Evolutionary conservation across 2,888 invertebrate species (phyloP), one percentile per base, ranked within the genome.

Genomic region (Dioctria rufipes): DNA sequence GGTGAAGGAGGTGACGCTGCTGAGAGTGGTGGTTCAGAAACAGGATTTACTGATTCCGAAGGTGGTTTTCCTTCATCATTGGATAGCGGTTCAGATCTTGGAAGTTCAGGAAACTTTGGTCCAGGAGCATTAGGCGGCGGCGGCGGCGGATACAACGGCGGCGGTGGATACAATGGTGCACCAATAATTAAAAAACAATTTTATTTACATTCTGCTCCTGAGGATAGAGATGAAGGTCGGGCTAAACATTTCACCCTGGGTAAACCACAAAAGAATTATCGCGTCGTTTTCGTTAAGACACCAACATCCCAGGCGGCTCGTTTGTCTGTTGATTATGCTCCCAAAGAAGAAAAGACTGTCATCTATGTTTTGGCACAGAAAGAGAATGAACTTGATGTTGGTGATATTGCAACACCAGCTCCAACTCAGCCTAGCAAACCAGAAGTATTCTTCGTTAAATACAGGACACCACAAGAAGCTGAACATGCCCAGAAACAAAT

Each of bases 341-440:
- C 88, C 13, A 87, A 87, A 81, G 88, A 89, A 84, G 89, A 89
- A 77, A 88, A 88, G 81, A 89, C 89, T 3, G 87, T 88, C 65
- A 88, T 89, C 82, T 89, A 89, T 81, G 88, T 89, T 6, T 84
- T 89, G 37, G 87, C 85, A 67, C 86, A 88, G 81, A 89, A 88
- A 81, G 86, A 86, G 11, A 84, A 86, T 49, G 87, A 87, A 42
- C 82, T 87, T 75, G 83, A 86, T 80, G 85, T 86, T 63, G 82
- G 84, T 69, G 87, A 88, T 61, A 87, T 87, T 80, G 86, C 84
- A 60, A 85, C 86, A n/a, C 85, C 87, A 63, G 84, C 84, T 80
- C 85, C 86, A 83, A 84, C 85, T 4, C 85, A 84, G 9, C 85
- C 86, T 37, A 84, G 85, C 81, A 88, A 88, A 83, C 88, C 89